A percentile compares a stretch with the other conserved stretches of the same genome.
phyloP scores from a whole-genome alignment of 2,113 vertebrate species.

The Pseudorasbora parva region DNA sequence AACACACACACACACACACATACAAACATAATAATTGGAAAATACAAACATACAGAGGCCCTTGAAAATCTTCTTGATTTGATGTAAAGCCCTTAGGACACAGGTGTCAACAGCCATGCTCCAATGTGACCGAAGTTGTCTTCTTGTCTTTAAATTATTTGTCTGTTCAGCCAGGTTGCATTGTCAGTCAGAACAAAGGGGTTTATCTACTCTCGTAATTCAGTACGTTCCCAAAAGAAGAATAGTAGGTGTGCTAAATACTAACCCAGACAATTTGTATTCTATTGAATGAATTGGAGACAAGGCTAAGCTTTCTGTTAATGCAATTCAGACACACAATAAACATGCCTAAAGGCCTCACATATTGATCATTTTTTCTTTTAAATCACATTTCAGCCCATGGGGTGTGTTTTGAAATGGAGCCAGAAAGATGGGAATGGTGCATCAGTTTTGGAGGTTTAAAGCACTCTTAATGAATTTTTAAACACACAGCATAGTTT shows the following conservation, averaged over 20 bases:
- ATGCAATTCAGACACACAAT: slow-evolving; percentile 42
- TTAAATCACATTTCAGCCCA: slow-evolving; percentile 18
- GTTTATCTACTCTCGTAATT: slow-evolving; percentile 44
- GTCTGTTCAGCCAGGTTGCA: slow-evolving; percentile 46
- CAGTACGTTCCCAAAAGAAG: slow-evolving; percentile 50
- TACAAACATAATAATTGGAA: background rate
- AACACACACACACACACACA: slow-evolving; percentile 1
- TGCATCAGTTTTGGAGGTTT: slow-evolving; percentile 12
- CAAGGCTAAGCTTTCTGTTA: slow-evolving; percentile 7
- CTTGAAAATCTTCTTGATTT: slow-evolving; percentile 1
- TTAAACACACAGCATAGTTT: background rate
- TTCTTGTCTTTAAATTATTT: background rate
- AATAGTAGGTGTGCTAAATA: slow-evolving; percentile 50
- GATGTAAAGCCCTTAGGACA: background rate
- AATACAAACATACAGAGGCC: slow-evolving; percentile 23
- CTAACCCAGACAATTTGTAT: slow-evolving; percentile 49
- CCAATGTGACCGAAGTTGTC: background rate
- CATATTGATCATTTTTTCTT: slow-evolving; percentile 45
- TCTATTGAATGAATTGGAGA: slow-evolving; percentile 11
- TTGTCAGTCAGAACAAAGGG: slow-evolving; percentile 46
- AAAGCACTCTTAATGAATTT: slow-evolving; percentile 1
- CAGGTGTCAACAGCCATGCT: background rate
- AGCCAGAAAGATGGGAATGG: slow-evolving; percentile 21
- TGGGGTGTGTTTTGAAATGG: slow-evolving; percentile 18
- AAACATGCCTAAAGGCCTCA: slow-evolving; percentile 21